A percentile compares a stretch with the other conserved stretches of the same genome.
phyloP scores from a whole-genome alignment of 2,888 invertebrate genomes.

The Brachycybe producta region DNA sequence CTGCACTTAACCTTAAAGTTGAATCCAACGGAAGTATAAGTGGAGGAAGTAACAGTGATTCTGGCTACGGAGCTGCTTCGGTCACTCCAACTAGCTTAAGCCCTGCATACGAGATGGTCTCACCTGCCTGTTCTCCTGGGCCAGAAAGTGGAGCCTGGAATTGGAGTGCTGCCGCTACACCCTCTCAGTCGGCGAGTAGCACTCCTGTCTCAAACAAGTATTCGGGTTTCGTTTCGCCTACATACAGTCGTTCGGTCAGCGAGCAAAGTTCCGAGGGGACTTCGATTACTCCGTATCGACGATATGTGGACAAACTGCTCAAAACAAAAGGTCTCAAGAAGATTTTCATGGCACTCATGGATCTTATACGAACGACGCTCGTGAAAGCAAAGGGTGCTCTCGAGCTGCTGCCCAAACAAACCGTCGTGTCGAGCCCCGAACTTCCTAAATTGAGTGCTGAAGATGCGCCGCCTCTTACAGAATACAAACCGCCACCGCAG shows the following conservation, averaged over 20 bases:
- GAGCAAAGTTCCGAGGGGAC: constrained; percentile 12
- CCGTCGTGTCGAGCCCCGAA: constrained; percentile 9
- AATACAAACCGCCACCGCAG: constrained; percentile 5
- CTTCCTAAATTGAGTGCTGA: neutral
- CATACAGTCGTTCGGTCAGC: constrained; percentile 5
- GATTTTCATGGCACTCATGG: constrained; percentile 61
- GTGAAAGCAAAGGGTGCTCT: constrained; percentile 30
- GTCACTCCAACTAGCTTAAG: too few relatives aligned
- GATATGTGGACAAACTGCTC: constrained; percentile 73
- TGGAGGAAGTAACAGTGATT: too few relatives aligned
- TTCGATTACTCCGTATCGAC: constrained; percentile 36
- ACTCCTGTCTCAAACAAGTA: neutral
- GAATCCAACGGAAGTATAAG: too few relatives aligned
- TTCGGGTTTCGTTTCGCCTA: too few relatives aligned
- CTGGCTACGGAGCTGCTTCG: too few relatives aligned
- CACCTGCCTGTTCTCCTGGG: too few relatives aligned
- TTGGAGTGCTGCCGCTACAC: too few relatives aligned
- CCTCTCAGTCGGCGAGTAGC: neutral
- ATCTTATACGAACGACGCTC: constrained; percentile 32
- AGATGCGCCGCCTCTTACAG: neutral
- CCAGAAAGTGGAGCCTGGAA: too few relatives aligned
- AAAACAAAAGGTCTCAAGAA: constrained; percentile 76
- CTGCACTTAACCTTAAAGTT: too few relatives aligned
- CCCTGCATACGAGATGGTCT: too few relatives aligned
- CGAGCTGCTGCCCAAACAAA: constrained; percentile 22